Evolutionary conservation across 1,140 invertebrate genomes (phyloP).

Genomic region (Bombyx mori): DNA sequence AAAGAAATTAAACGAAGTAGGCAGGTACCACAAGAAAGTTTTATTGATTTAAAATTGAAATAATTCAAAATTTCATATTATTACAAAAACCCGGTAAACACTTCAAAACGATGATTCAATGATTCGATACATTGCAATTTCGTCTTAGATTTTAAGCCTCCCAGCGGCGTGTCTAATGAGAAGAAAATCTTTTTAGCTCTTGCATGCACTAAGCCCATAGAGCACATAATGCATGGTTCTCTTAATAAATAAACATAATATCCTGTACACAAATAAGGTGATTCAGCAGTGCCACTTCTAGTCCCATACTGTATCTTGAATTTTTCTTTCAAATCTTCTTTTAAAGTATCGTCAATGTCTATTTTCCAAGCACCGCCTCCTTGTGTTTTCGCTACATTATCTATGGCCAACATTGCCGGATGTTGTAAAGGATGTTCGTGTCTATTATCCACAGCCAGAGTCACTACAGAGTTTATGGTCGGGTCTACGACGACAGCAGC

Average conservation of each 20-base stretch:
- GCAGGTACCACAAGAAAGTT: background rate
- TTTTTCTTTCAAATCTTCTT: constrained; percentile 26
- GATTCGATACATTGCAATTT: constrained; percentile 84
- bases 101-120: constrained; percentile 94
- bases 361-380: constrained; percentile 82
- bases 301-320: constrained; percentile 36
- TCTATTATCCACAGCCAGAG: constrained; percentile 76
- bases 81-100: constrained; percentile 71
- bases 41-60: background rate
- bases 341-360: constrained; percentile 16
- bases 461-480: constrained; percentile 72
- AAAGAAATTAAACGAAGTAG: background rate
- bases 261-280: constrained; percentile 90
- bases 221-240: constrained; percentile 95
- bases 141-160: constrained; percentile 79
- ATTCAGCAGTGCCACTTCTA: constrained; percentile 31
- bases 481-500: constrained; percentile 82
- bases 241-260: constrained; percentile 87
- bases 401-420: constrained; percentile 87
- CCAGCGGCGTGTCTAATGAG: constrained; percentile 72
- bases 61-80: background rate
- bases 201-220: constrained; percentile 94
- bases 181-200: constrained; percentile 89
- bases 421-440: constrained; percentile 84
- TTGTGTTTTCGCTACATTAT: constrained; percentile 86